These are phyloP conservation scores for Lymantria dispar DNA, from an alignment of 2,888 invertebrate genomes.

Conservation along the genomic window DNA sequence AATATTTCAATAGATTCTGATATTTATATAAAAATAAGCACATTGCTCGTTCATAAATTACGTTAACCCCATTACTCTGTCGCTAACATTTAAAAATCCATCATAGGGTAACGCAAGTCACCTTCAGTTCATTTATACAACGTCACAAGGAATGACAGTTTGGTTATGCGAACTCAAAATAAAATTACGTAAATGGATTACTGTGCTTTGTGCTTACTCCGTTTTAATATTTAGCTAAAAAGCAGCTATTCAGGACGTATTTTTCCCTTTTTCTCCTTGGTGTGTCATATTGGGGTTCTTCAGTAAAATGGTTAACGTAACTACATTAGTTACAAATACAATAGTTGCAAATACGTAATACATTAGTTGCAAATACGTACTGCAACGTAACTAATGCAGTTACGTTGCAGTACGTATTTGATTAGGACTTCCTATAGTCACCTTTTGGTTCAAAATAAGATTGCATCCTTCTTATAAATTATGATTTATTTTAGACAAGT, in stretches of 20 bases:
- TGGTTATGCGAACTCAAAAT: slow-evolving; percentile 68
- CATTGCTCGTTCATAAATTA: slow-evolving; percentile 55
- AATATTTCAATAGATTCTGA: not conserved
- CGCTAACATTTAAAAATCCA: slow-evolving; percentile 75
- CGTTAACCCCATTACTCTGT: slow-evolving; percentile 56
- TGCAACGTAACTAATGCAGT: too few species aligned
- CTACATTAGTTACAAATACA: too few species aligned
- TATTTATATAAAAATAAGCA: slow-evolving; percentile 8
- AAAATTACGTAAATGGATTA: slow-evolving; percentile 67
- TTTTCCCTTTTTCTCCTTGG: slow-evolving; percentile 19
- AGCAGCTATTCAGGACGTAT: slow-evolving; percentile 21
- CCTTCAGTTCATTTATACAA: slow-evolving; percentile 66
- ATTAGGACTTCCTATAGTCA: too few species aligned
- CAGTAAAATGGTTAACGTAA: not conserved
- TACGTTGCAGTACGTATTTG: too few species aligned
- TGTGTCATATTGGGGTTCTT: slow-evolving; percentile 10
- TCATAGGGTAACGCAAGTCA: slow-evolving; percentile 70
- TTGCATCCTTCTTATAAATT: too few species aligned
- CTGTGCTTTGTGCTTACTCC: slow-evolving; percentile 34
- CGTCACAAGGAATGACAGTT: slow-evolving; percentile 69
- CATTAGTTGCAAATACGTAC: too few species aligned
- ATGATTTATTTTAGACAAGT: too few species aligned
- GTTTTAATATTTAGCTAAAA: slow-evolving; percentile 35
- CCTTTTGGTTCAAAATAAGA: too few species aligned
- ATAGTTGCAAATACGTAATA: too few species aligned